Evolutionary conservation across 2,888 invertebrate genomes (phyloP).

Genomic region (Netelia inedita): DNA sequence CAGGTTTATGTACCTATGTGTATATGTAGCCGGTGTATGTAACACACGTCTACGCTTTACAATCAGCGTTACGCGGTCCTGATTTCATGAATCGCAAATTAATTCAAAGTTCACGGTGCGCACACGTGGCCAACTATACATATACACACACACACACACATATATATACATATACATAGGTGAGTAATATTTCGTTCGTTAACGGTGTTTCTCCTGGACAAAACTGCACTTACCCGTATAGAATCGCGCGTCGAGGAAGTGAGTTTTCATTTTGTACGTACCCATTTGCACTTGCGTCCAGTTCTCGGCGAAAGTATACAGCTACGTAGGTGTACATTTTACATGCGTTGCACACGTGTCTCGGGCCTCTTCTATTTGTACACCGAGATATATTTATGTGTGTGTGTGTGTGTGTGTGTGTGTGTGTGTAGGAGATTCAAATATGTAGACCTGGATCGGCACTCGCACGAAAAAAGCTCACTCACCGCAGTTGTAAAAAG

Average conservation of each 20-base stretch:
- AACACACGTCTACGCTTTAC: conserved; percentile 54
- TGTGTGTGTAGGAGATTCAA: not conserved
- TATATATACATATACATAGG: not conserved
- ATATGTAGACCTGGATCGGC: conserved; percentile 19
- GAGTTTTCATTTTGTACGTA: conserved; percentile 47
- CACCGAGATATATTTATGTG: not conserved
- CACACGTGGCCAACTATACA: conserved; percentile 11
- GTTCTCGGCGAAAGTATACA: conserved; percentile 5
- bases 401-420: not conserved
- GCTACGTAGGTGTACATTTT: conserved; percentile 1
- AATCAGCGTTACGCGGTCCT: conserved; percentile 64
- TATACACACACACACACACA: not conserved
- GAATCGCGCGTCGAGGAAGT: conserved; percentile 25
- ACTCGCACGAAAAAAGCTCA: conserved; percentile 38
- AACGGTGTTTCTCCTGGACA: not conserved
- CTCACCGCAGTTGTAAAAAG: conserved; percentile 40
- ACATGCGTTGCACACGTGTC: not conserved
- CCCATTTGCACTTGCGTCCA: conserved; percentile 9
- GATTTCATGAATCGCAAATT: conserved; percentile 66
- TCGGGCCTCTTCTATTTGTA: too few species aligned
- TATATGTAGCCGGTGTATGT: not conserved
- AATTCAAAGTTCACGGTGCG: conserved; percentile 44
- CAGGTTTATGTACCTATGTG: not conserved
- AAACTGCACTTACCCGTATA: too few species aligned
- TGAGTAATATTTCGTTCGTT: not conserved